phyloP scores from a whole-genome alignment of 2,888 invertebrate genomes.

The Ochlodes sylvanus region DNA sequence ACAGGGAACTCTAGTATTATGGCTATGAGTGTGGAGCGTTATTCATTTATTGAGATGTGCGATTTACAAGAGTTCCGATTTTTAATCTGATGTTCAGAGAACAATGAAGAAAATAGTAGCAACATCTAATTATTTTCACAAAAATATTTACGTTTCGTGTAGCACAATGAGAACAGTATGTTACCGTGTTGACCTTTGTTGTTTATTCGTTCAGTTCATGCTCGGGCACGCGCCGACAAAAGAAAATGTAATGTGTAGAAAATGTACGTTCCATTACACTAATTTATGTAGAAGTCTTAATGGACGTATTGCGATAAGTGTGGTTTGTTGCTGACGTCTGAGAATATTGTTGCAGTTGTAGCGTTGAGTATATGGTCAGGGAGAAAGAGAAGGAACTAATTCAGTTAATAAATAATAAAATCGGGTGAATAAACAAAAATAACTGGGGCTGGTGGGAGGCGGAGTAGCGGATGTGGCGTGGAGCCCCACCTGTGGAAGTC shows the following conservation, averaged over 20 bases:
- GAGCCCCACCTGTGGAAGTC: no score
- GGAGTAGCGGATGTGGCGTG: no score
- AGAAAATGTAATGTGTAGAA: conserved; percentile 20
- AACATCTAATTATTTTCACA: background rate
- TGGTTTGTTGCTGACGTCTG: background rate
- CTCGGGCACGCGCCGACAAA: conserved; percentile 7
- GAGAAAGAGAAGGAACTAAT: no score
- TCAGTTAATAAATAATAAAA: no score
- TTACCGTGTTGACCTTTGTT: conserved; percentile 27
- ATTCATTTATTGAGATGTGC: no score
- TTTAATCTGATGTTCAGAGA: background rate
- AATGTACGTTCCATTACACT: conserved; percentile 19
- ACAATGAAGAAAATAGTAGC: background rate
- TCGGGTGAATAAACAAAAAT: no score
- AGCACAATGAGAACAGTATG: conserved; percentile 25
- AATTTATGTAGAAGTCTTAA: conserved; percentile 26
- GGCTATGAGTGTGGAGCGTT: no score
- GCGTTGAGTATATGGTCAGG: no score
- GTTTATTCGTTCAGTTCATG: conserved; percentile 17
- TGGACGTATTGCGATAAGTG: conserved; percentile 10
- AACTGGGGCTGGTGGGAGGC: no score
- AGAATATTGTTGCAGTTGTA: background rate
- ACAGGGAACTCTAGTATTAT: no score
- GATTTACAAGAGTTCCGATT: no score
- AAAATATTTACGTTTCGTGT: conserved; percentile 4